phyloP scores from a whole-genome alignment of 2,113 vertebrate species.

The Donacobius atricapilla region DNA sequence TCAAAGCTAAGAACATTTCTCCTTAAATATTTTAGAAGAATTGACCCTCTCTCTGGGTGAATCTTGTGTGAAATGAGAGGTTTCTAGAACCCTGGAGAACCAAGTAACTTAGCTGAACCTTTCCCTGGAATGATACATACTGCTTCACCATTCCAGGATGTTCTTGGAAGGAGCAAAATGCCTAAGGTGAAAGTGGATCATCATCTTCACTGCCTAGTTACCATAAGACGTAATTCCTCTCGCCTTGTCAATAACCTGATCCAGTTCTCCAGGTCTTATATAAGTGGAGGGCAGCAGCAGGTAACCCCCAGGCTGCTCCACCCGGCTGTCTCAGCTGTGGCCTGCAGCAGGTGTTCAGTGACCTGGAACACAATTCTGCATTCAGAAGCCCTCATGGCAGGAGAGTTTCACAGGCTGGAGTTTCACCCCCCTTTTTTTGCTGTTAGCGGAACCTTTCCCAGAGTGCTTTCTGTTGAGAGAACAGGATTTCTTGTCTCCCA shows the following conservation, averaged over 20 bases:
- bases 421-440: not conserved
- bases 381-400: not conserved
- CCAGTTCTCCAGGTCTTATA: not conserved
- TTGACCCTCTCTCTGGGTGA: not conserved
- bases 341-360: rapidly evolving
- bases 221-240: not conserved
- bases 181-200: not conserved
- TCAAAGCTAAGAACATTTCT: not conserved
- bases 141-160: not conserved
- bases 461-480: not conserved
- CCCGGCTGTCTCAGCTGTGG: not conserved
- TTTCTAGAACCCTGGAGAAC: not conserved
- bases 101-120: not conserved
- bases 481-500: not conserved
- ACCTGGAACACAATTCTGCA: not conserved
- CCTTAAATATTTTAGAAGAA: not conserved
- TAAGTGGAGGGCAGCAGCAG: not conserved
- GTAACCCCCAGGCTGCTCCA: not conserved
- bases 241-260: not conserved
- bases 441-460: not conserved
- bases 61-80: not conserved
- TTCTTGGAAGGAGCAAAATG: not conserved
- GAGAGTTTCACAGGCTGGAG: not conserved
- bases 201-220: not conserved
- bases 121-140: not conserved